phyloP scores from a whole-genome alignment of 2,888 invertebrate genomes.

The Elgonia sp. region DNA sequence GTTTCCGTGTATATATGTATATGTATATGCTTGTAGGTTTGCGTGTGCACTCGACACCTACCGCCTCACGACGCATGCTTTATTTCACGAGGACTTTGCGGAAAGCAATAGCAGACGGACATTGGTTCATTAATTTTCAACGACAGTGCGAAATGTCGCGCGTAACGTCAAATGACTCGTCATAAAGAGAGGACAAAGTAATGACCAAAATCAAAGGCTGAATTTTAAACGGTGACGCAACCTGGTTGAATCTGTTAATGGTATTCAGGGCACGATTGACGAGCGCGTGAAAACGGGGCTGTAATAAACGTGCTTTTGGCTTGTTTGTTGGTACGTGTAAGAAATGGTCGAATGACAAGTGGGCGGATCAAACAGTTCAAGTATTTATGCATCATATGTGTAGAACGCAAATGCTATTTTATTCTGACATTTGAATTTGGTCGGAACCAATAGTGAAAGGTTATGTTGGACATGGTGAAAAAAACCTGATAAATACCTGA shows the following conservation, averaged over 20 bases:
- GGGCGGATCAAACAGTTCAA: slow-evolving; percentile 75
- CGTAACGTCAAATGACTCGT: not conserved
- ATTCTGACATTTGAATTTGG: too few species aligned
- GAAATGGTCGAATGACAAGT: slow-evolving; percentile 80
- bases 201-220: slow-evolving; percentile 22
- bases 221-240: slow-evolving; percentile 55
- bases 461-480: too few species aligned
- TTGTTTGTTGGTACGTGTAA: slow-evolving; percentile 73
- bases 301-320: slow-evolving; percentile 63
- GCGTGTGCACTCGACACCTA: slow-evolving; percentile 71
- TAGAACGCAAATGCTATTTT: too few species aligned
- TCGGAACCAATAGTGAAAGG: too few species aligned
- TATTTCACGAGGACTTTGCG: slow-evolving; percentile 71
- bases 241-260: slow-evolving; percentile 20
- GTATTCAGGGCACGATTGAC: slow-evolving; percentile 63
- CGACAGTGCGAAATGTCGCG: slow-evolving; percentile 14
- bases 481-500: too few species aligned
- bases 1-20: slow-evolving; percentile 17
- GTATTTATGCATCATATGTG: too few species aligned
- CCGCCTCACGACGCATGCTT: slow-evolving; percentile 83
- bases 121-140: slow-evolving; percentile 27
- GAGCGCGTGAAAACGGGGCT: slow-evolving; percentile 69
- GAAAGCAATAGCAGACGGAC: slow-evolving; percentile 9
- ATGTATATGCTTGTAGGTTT: slow-evolving; percentile 74
- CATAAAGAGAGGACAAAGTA: slow-evolving; percentile 51